Conservation (phyloP, 2,888 invertebrate species). For the Arctia plantaginis region DNA sequence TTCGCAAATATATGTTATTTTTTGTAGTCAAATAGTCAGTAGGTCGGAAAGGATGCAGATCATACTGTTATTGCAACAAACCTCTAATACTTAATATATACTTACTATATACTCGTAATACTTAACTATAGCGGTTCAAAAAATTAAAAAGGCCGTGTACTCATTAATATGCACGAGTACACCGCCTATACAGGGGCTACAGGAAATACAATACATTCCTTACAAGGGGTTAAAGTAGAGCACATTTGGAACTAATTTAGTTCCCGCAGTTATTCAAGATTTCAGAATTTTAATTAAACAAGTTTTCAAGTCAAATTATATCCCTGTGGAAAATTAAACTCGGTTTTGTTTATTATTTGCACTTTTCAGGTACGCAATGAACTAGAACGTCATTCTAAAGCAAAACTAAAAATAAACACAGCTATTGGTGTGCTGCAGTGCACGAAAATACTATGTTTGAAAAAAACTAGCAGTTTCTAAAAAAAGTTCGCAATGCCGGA, state of each 20-base stretch:
- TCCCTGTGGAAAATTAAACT: background rate
- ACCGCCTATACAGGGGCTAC: background rate
- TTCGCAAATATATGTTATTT: no score
- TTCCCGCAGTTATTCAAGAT: background rate
- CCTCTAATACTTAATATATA: no score
- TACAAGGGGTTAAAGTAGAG: background rate
- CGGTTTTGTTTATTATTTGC: background rate
- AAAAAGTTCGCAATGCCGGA: background rate
- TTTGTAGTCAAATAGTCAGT: no score
- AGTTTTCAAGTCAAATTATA: background rate
- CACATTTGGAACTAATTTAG: background rate
- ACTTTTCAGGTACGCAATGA: background rate
- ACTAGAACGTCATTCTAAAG: background rate
- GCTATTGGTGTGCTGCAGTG: background rate
- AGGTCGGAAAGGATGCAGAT: no score
- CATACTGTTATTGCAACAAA: no score
- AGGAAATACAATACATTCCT: background rate
- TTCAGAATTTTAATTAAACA: constrained; percentile 1
- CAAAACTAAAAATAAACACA: background rate
- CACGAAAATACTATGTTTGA: background rate
- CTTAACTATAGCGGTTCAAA: background rate
- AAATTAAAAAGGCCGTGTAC: no score
- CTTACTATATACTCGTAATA: background rate
- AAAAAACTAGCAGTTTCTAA: background rate
- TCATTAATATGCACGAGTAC: background rate